These are phyloP conservation scores for Rhodophaea formosa DNA, from an alignment of 2,888 invertebrate species.

Conservation along the genomic window DNA sequence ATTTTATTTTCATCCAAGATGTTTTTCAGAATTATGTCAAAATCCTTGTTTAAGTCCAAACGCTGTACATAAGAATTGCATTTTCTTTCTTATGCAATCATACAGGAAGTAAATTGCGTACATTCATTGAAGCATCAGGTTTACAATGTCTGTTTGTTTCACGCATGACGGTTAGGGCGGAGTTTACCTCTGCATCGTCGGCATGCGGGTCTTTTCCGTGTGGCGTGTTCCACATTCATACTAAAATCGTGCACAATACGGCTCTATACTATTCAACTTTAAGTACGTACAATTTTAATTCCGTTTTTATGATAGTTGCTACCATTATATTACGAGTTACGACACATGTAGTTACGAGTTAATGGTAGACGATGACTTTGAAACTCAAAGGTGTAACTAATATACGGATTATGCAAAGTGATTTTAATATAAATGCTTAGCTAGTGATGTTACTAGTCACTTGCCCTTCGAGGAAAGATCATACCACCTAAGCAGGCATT, in stretches of 20 bases:
- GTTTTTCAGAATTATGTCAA: too few relatives aligned
- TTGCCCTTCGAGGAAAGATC: slow-evolving; percentile 15
- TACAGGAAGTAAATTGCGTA: slow-evolving; percentile 12
- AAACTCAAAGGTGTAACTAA: slow-evolving; percentile 37
- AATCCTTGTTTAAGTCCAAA: background rate
- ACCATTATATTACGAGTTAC: slow-evolving; percentile 29
- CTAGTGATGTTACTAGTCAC: slow-evolving; percentile 10
- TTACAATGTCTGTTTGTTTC: slow-evolving; percentile 19
- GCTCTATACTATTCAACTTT: slow-evolving; percentile 27
- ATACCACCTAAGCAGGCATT: background rate
- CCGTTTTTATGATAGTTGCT: slow-evolving; percentile 23
- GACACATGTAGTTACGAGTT: slow-evolving; percentile 29
- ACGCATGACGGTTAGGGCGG: slow-evolving; percentile 39
- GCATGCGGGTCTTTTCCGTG: slow-evolving; percentile 55
- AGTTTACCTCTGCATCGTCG: slow-evolving; percentile 48
- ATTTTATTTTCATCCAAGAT: too few relatives aligned
- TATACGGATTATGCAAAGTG: slow-evolving; percentile 33
- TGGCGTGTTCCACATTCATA: slow-evolving; percentile 50
- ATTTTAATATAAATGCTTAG: slow-evolving; percentile 20
- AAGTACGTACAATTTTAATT: slow-evolving; percentile 38
- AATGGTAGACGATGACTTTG: slow-evolving; percentile 30
- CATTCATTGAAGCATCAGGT: slow-evolving; percentile 15
- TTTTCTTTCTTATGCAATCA: background rate
- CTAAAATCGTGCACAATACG: slow-evolving; percentile 24
- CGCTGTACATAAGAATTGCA: background rate